These are phyloP conservation scores for Pilophorus perplexus DNA, from an alignment of 2,888 invertebrate species.

Conservation along the genomic window DNA sequence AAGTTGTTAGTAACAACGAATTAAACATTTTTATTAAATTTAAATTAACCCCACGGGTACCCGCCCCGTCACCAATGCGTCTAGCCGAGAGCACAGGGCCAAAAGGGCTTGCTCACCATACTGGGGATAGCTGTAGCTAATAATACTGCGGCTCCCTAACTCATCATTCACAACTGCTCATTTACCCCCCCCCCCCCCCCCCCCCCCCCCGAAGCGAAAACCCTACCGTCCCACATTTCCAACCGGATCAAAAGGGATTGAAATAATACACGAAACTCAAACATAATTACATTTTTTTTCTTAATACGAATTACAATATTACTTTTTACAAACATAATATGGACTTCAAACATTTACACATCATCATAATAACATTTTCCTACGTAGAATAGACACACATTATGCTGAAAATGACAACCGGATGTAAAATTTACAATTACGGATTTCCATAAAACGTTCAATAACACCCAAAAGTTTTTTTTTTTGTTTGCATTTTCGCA, in stretches of 20 bases:
- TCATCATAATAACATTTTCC: slow-evolving; percentile 22
- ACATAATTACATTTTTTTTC: slow-evolving; percentile 42
- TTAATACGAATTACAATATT: slow-evolving; percentile 46
- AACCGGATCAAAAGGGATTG: not conserved
- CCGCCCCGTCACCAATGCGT: too few species aligned
- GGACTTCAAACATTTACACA: slow-evolving; percentile 46
- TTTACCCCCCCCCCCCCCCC: too few species aligned
- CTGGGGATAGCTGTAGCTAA: too few species aligned
- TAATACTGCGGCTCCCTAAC: too few species aligned
- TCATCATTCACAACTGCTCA: too few species aligned
- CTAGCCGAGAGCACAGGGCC: too few species aligned
- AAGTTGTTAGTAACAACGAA: too few species aligned
- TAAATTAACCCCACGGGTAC: too few species aligned
- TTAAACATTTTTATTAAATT: too few species aligned
- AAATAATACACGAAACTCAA: slow-evolving; percentile 29
- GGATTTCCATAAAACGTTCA: slow-evolving; percentile 26
- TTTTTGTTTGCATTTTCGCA: not conserved
- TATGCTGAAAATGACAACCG: slow-evolving; percentile 44
- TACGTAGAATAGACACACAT: slow-evolving; percentile 44
- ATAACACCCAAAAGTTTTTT: slow-evolving; percentile 6
- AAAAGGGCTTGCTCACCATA: too few species aligned
- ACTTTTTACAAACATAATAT: slow-evolving; percentile 45
- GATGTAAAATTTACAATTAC: slow-evolving; percentile 40
- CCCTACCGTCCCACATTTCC: not conserved
- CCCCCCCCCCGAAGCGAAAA: not conserved